These are phyloP conservation scores for Eilema depressum DNA, from an alignment of 2,888 invertebrate species.

Conservation along the genomic window DNA sequence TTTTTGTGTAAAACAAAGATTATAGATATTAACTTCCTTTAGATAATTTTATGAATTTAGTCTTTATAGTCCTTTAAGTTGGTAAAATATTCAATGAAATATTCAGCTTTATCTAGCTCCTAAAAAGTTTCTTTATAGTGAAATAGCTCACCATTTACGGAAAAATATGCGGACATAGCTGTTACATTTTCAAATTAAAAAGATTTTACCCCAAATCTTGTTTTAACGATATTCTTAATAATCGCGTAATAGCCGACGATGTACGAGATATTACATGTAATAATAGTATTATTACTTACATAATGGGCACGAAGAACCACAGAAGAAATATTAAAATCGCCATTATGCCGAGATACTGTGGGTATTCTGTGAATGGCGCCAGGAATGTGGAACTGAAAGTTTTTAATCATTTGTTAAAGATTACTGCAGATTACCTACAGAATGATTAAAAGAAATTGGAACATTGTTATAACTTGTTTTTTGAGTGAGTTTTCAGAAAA, in stretches of 20 bases:
- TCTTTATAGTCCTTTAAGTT: too few relatives aligned
- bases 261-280: slow-evolving; percentile 34
- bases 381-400: slow-evolving; percentile 86
- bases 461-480: neutral
- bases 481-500: neutral
- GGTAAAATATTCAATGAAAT: too few relatives aligned
- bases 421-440: slow-evolving; percentile 2
- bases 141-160: neutral
- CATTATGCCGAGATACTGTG: slow-evolving; percentile 89
- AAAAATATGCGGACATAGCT: neutral
- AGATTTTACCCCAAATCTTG: slow-evolving; percentile 9
- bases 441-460: neutral
- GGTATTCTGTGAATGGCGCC: slow-evolving; percentile 87
- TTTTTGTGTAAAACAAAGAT: too few relatives aligned
- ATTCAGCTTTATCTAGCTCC: too few relatives aligned
- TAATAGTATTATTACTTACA: slow-evolving; percentile 81
- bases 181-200: slow-evolving; percentile 10
- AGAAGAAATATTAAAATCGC: slow-evolving; percentile 88
- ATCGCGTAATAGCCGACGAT: slow-evolving; percentile 22
- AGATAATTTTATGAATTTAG: too few relatives aligned
- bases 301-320: slow-evolving; percentile 88
- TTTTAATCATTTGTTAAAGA: slow-evolving; percentile 20
- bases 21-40: too few relatives aligned
- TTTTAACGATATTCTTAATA: slow-evolving; percentile 17
- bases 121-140: neutral